Conservation (phyloP, 2,113 vertebrate genomes). For the Aplodontia rufa region DNA sequence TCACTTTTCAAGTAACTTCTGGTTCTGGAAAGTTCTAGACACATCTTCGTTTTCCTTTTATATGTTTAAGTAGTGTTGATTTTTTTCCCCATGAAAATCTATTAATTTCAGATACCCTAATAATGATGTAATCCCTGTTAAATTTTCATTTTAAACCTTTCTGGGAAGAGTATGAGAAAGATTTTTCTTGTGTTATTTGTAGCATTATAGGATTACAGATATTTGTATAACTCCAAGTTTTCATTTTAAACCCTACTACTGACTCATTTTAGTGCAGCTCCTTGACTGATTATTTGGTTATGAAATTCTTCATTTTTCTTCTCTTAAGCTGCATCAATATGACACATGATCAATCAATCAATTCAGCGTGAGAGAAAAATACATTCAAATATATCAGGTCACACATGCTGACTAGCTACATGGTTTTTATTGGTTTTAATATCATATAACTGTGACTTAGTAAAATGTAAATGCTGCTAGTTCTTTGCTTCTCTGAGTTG, state of each 20-base stretch:
- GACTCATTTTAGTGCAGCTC: constrained; percentile 26
- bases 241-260: background rate
- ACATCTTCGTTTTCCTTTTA: background rate
- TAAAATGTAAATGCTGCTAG: background rate
- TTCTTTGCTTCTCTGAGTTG: background rate
- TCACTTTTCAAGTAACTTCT: background rate
- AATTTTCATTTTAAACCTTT: constrained; percentile 37
- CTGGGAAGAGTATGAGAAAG: background rate
- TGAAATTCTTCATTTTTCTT: constrained; percentile 62
- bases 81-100: background rate
- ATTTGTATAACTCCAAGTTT: background rate
- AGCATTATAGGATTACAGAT: background rate
- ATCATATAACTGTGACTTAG: background rate
- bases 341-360: constrained; percentile 68
- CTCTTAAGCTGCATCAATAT: constrained; percentile 37
- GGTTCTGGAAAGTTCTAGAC: background rate
- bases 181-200: background rate
- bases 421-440: constrained; percentile 49
- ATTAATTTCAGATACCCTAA: constrained; percentile 24
- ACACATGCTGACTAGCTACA: background rate
- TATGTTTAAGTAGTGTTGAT: background rate
- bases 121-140: background rate
- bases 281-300: constrained; percentile 53
- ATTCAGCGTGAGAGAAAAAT: constrained; percentile 45
- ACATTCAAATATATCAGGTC: background rate